Evolutionary conservation across 2,797 vertebrate genomes (phyloP).

Genomic region (Mus minutoides): DNA sequence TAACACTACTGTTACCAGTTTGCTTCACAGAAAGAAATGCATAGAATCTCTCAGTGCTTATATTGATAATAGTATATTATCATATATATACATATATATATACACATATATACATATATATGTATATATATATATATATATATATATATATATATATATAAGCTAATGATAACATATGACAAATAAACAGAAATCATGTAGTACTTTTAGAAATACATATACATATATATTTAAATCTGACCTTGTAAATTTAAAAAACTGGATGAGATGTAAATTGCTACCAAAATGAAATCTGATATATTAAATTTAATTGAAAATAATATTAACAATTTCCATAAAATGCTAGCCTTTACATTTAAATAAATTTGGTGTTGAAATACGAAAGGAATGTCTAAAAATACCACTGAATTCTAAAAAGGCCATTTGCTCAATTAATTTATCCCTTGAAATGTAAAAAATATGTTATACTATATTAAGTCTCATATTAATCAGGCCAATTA

Average conservation of each 20-base stretch:
- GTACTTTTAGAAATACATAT: constrained; percentile 72
- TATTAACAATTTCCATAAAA: constrained; percentile 32
- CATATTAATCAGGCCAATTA: constrained; percentile 22
- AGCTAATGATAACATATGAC: constrained; percentile 58
- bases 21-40: constrained; percentile 68
- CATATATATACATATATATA: constrained; percentile 41
- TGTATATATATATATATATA: constrained; percentile 43
- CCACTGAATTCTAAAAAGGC: constrained; percentile 66
- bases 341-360: constrained; percentile 16
- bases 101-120: constrained; percentile 51
- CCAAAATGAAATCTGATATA: constrained; percentile 55
- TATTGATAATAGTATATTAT: constrained; percentile 70
- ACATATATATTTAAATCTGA: constrained; percentile 64
- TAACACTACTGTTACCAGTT: constrained; percentile 60
- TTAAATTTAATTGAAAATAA: constrained; percentile 53
- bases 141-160: constrained; percentile 49
- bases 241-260: constrained; percentile 50
- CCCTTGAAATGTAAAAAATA: constrained; percentile 58
- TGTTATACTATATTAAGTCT: constrained; percentile 1
- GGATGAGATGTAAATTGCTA: constrained; percentile 19
- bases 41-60: constrained; percentile 62
- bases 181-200: constrained; percentile 35
- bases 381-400: constrained; percentile 52
- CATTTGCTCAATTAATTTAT: constrained; percentile 59
- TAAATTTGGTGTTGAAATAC: constrained; percentile 45